Percentiles rank a stretch among this genome's conserved stretches.
Conservation (phyloP, 37 sponge, comb jelly and placozoan genomes). For the Oscarella lobularis region DNA sequence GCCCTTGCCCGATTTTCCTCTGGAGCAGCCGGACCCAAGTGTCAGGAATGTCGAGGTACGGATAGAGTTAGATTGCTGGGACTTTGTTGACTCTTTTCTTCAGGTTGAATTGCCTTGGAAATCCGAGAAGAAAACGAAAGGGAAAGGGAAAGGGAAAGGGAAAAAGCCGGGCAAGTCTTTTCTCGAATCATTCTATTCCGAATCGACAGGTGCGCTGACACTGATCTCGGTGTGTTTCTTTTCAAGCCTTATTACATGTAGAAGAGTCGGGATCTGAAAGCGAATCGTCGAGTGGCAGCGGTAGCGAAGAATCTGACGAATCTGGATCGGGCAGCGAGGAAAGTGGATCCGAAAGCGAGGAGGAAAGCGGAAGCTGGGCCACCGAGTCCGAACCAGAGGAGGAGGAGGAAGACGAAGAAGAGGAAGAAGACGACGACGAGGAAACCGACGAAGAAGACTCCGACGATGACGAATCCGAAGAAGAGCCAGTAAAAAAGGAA, state of each 20-base stretch:
- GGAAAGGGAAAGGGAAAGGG: not conserved
- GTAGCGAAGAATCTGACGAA: slow-evolving; percentile 13
- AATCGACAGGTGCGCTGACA: not conserved
- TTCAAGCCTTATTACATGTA: not conserved
- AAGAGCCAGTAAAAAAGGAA: slow-evolving; percentile 9
- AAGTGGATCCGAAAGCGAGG: slow-evolving; percentile 9
- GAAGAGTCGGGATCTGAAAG: not conserved
- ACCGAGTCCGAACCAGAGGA: not conserved
- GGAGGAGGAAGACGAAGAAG: slow-evolving; percentile 17
- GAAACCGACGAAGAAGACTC: slow-evolving; percentile 19
- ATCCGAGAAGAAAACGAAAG: not conserved
- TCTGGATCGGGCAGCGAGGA: slow-evolving; percentile 28
- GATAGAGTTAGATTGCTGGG: not conserved
- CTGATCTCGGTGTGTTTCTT: not conserved
- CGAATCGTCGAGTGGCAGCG: not conserved
- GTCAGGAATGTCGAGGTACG: slow-evolving; percentile 59
- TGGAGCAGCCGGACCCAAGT: slow-evolving; percentile 67
- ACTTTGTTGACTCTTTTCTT: not conserved
- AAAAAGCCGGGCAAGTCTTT: not conserved
- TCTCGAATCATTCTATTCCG: slow-evolving; percentile 2
- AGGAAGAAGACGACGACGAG: slow-evolving; percentile 18
- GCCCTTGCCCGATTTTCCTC: slow-evolving; percentile 76
- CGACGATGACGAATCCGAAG: slow-evolving; percentile 25
- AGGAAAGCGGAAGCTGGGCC: not conserved
- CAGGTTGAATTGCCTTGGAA: not conserved